Percentiles rank a stretch among this genome's conserved stretches.
These are phyloP conservation scores for Ceuthmochares aereus DNA, from an alignment of 2,113 vertebrate species.

Conservation along the genomic window DNA sequence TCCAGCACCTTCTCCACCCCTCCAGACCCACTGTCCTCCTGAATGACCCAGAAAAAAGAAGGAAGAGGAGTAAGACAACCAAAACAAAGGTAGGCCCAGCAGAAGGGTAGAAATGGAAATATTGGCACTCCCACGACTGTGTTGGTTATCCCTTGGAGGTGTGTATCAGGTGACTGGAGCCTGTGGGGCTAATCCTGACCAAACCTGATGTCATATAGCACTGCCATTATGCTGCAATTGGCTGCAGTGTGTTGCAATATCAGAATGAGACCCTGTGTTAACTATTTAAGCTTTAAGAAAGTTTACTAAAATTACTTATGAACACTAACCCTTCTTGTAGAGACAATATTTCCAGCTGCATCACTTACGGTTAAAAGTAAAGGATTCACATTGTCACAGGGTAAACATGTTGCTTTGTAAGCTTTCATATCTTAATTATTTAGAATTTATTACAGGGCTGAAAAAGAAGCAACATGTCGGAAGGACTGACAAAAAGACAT, in stretches of 20 bases:
- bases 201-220: neutral
- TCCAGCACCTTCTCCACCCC: neutral
- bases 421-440: neutral
- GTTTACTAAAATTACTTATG: neutral
- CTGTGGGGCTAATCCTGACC: neutral
- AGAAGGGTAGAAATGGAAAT: neutral
- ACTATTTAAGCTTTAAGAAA: neutral
- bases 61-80: neutral
- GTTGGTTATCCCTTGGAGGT: neutral
- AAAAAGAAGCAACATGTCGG: neutral
- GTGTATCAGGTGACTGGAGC: neutral
- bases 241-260: neutral
- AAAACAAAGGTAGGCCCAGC: neutral
- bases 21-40: rapidly evolving
- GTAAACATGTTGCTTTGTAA: neutral
- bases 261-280: neutral
- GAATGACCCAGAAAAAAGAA: neutral
- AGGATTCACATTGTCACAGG: neutral
- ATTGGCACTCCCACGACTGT: rapidly evolving
- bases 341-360: neutral
- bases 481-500: neutral
- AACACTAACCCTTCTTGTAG: neutral
- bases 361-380: neutral
- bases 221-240: neutral
- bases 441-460: neutral